phyloP scores from a whole-genome alignment of 2,113 vertebrate species.

The Chaetorhynchus papuensis region DNA sequence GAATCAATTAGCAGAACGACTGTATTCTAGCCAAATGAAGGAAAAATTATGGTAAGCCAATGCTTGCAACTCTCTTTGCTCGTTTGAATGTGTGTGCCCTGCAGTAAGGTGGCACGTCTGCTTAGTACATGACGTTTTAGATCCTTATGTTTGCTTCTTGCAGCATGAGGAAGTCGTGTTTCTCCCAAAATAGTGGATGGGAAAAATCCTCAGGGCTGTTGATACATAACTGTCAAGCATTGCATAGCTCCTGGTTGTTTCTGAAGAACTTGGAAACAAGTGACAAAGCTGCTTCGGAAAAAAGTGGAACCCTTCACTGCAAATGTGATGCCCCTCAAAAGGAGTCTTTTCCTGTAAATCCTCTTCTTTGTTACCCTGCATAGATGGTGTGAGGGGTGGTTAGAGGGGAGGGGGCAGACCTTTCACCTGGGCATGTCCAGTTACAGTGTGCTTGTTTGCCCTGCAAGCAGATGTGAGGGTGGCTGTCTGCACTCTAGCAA shows the following conservation, averaged over 20 bases:
- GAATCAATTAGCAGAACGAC: neutral
- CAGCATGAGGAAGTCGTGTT: neutral
- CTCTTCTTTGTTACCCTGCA: neutral
- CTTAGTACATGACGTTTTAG: neutral
- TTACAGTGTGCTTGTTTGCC: neutral
- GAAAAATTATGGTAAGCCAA: neutral
- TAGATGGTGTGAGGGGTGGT: neutral
- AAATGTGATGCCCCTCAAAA: neutral
- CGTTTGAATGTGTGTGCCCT: neutral
- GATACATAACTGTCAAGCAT: fast-evolving
- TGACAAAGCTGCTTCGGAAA: neutral
- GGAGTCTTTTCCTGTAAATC: neutral
- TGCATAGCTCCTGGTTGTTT: neutral
- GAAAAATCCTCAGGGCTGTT: neutral
- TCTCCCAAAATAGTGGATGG: neutral
- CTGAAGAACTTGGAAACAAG: neutral
- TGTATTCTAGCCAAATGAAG: neutral
- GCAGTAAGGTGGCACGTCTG: neutral
- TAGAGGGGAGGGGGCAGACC: neutral
- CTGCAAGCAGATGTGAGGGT: neutral
- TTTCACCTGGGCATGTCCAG: neutral
- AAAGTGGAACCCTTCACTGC: neutral
- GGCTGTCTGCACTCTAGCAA: neutral
- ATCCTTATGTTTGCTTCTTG: neutral
- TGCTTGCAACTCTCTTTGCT: neutral